Base-by-base conservation (phyloP, 2,888 invertebrate species). In the Drosophila cognata region DNA sequence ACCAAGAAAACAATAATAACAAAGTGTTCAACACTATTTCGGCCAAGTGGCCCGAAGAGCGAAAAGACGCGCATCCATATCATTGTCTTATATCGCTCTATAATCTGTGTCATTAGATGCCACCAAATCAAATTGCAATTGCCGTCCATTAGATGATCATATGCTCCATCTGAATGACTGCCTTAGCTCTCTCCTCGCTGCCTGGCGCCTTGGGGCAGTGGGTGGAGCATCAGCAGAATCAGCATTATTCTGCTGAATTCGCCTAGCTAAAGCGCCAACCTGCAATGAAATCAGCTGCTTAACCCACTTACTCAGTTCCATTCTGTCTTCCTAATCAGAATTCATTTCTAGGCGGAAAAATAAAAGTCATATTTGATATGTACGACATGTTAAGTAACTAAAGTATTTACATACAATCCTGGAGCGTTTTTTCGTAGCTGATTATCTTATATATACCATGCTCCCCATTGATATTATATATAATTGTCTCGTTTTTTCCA, bases 101-200 rank as follows among this genome's bases (percentile, higher is more conserved):
- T 70, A 68, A 79, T 56, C 71, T 56, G 58, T 59, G 66, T 71
- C 58, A 71, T 77, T 74, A 78, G 55, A 33, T 57, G 38, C 56
- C 35, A 48, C 63, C 66, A 55, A 68, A 74, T 74, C 78, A 56
- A 70, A 74, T 71, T 62, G 63, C 58, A 74, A 74, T 77, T 74
- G 71, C 35, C 18, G 56, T 21, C 48, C 64, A 61, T 73, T 62
- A 74, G 53, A 46, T 38, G 36, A 52, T 56, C 21, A 16, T 31
- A 57, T 43, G 67, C 51, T n/a, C 25, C 16, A 57, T 51, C 67
- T 29, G 62, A 65, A 43, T 21, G 21, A 21, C 50, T 18, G 50
- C 5, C 21, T 21, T 16, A 11, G 5, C 31, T 29, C 21, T 8
- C 8, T 16, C 10, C 8, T 8, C 29, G 7, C 28, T 43, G 48